phyloP scores from a whole-genome alignment of 2,113 vertebrate genomes.

The Pelmatolapia mariae region DNA sequence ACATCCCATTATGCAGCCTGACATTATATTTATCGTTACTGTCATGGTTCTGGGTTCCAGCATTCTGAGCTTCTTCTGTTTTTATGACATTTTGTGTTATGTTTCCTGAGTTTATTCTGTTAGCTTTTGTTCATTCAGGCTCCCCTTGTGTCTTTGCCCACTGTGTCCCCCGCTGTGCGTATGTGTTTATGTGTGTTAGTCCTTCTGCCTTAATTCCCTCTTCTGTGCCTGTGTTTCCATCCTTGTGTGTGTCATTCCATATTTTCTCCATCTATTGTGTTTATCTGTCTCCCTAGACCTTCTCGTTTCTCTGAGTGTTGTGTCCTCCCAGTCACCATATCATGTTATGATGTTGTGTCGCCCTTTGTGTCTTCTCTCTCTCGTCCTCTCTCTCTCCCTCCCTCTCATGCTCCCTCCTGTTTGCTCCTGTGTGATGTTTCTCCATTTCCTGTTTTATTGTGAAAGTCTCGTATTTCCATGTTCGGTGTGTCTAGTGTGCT shows the following conservation, averaged over 20 bases:
- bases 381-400: background rate
- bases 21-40: background rate
- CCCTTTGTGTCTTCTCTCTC: background rate
- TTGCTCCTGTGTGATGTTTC: background rate
- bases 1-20: background rate
- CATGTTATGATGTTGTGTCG: background rate
- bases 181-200: background rate
- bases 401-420: rapidly evolving
- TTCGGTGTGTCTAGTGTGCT: background rate
- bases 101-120: background rate
- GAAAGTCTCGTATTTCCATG: rapidly evolving
- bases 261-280: background rate
- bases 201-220: background rate
- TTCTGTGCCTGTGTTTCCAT: background rate
- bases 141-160: too few species aligned
- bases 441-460: rapidly evolving
- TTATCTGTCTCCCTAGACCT: background rate
- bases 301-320: background rate
- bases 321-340: background rate
- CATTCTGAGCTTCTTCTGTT: background rate
- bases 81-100: background rate
- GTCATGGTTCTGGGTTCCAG: rapidly evolving
- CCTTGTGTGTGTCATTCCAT: background rate
- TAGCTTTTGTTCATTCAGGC: background rate
- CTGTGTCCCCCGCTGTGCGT: too few species aligned